A percentile compares a stretch with the other conserved stretches of the same genome.
Evolutionary conservation across 2,888 invertebrate genomes (phyloP).

Genomic region (Ophioninae sp.): DNA sequence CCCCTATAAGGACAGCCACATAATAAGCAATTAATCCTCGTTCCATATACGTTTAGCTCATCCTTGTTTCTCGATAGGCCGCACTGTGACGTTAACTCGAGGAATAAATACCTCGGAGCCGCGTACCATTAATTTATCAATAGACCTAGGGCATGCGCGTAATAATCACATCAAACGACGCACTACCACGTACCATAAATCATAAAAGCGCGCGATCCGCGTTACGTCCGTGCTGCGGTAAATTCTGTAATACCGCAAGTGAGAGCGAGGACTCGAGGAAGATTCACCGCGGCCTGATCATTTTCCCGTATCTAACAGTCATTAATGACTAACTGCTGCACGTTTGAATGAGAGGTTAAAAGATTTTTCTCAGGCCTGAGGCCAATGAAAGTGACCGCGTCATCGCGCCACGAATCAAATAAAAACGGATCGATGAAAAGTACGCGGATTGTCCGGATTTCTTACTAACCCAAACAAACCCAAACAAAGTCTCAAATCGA

Average conservation of each 20-base stretch:
- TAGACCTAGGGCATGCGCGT: constrained; percentile 66
- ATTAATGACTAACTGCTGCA: constrained; percentile 56
- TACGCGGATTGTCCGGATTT: background rate
- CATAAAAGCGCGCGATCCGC: constrained; percentile 65
- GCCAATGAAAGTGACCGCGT: constrained; percentile 14
- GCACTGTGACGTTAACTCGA: constrained; percentile 24
- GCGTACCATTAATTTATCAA: constrained; percentile 76
- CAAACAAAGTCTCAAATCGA: background rate
- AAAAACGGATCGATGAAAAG: background rate
- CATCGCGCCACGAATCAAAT: constrained; percentile 17
- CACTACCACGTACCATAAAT: constrained; percentile 74
- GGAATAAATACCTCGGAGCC: constrained; percentile 34
- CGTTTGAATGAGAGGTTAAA: constrained; percentile 70
- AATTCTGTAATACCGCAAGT: constrained; percentile 4
- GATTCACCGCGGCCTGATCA: background rate
- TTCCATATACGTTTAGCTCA: constrained; percentile 23
- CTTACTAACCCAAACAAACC: too few species aligned
- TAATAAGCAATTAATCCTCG: constrained; percentile 1
- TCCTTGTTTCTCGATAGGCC: constrained; percentile 56
- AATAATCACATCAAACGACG: constrained; percentile 75
- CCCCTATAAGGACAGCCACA: background rate
- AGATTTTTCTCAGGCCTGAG: constrained; percentile 72
- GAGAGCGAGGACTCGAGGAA: background rate
- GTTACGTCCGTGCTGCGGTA: constrained; percentile 59
- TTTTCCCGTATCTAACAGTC: constrained; percentile 20